Evolutionary conservation across 2,888 invertebrate genomes (phyloP).

Genomic region (Ditula angustiorana): DNA sequence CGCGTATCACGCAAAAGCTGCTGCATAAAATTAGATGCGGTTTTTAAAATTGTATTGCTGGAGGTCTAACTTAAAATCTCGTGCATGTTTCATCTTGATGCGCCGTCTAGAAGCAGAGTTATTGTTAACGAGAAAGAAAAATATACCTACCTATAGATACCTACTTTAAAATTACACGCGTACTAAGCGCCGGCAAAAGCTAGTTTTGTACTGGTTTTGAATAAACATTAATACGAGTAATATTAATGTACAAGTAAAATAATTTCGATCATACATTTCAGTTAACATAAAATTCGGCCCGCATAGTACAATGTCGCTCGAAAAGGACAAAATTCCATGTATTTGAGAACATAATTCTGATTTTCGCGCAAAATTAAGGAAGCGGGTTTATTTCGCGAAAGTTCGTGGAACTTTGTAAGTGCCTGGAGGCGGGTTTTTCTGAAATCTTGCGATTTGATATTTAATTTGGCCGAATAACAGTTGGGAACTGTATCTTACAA

Average conservation of each 20-base stretch:
- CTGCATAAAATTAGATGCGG: too few species aligned
- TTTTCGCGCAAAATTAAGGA: slow-evolving; percentile 6
- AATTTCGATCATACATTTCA: neutral
- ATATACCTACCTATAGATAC: too few species aligned
- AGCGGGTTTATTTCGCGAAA: neutral
- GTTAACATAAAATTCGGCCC: neutral
- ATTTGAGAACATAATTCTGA: slow-evolving; percentile 1
- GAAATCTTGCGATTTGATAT: neutral
- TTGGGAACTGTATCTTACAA: neutral
- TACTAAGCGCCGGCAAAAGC: too few species aligned
- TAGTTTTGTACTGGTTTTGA: too few species aligned
- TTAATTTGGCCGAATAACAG: slow-evolving; percentile 3
- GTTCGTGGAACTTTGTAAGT: neutral
- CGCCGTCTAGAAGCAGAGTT: too few species aligned
- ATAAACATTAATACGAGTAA: too few species aligned
- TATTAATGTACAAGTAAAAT: neutral
- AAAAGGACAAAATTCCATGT: neutral
- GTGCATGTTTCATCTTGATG: too few species aligned
- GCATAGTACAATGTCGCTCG: neutral
- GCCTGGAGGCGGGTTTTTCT: neutral
- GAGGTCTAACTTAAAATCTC: too few species aligned
- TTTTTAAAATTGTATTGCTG: too few species aligned
- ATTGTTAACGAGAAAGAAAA: too few species aligned
- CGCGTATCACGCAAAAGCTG: too few species aligned
- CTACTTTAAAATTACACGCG: too few species aligned